These are phyloP conservation scores for Capreolus pygargus DNA, from an alignment of 2,113 vertebrate genomes.

Conservation along the genomic window DNA sequence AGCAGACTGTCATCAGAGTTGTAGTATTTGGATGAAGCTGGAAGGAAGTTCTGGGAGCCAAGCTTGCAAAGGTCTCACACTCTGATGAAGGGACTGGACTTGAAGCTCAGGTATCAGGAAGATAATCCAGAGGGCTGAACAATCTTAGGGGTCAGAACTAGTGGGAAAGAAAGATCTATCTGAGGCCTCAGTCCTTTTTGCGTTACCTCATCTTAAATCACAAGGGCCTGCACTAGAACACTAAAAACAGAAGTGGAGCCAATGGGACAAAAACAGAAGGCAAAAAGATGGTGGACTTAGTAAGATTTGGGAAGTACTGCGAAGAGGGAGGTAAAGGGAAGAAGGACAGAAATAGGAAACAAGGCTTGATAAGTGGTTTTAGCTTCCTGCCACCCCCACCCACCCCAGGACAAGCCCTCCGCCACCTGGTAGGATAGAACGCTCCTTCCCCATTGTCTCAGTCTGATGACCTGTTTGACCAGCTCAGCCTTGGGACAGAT, in stretches of 20 bases:
- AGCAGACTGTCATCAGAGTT: background rate
- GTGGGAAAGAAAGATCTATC: background rate
- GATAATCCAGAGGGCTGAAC: background rate
- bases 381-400: background rate
- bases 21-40: background rate
- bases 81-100: background rate
- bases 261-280: background rate
- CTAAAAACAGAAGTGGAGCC: background rate
- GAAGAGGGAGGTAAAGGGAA: background rate
- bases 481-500: background rate
- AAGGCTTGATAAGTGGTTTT: background rate
- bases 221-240: background rate
- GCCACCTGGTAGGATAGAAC: background rate
- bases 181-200: background rate
- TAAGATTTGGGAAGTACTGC: background rate
- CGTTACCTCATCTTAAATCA: background rate
- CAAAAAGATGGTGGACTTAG: background rate
- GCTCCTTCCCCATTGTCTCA: background rate
- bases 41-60: background rate
- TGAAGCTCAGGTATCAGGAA: background rate
- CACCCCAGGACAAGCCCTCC: background rate
- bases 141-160: background rate
- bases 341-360: background rate
- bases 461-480: background rate
- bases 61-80: background rate